A percentile compares a stretch with the other conserved stretches of the same genome.
Evolutionary conservation across 64 coral and sea anemone genomes (phyloP).

Genomic region (Pocillopora verrucosa): DNA sequence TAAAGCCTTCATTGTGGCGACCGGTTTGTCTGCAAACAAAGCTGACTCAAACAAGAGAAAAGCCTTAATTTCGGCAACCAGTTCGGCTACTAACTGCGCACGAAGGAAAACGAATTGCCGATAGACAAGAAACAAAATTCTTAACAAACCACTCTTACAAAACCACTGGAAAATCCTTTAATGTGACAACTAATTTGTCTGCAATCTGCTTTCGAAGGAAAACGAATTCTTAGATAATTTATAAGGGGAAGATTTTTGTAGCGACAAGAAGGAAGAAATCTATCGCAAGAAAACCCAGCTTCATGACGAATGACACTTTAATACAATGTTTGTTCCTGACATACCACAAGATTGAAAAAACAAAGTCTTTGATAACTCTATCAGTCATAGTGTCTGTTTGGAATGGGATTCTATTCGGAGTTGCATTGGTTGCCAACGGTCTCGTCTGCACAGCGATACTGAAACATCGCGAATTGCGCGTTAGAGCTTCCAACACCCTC

Average conservation of each 20-base stretch:
- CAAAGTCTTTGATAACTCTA: neutral
- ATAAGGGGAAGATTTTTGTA: too few relatives aligned
- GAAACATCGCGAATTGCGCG: conserved; percentile 7
- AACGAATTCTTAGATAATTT: too few relatives aligned
- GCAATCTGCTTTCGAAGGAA: too few relatives aligned
- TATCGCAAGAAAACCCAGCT: neutral
- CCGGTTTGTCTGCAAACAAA: neutral
- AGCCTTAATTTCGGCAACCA: neutral
- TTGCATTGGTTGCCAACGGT: conserved; percentile 8
- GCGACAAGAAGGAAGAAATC: too few relatives aligned
- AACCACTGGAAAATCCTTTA: too few relatives aligned
- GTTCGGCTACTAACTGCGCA: too few relatives aligned
- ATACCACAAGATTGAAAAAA: conserved; percentile 27
- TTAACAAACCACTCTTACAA: too few relatives aligned
- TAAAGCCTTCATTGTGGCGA: neutral
- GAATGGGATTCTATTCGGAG: conserved; percentile 17
- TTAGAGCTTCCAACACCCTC: conserved; percentile 27
- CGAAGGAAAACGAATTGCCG: too few relatives aligned
- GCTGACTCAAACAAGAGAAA: neutral
- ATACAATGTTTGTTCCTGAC: conserved; percentile 32
- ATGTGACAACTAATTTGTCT: too few relatives aligned
- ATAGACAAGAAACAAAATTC: too few relatives aligned
- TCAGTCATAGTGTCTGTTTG: conserved; percentile 23
- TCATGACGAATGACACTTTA: neutral
- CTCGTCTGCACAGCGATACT: conserved; percentile 41